Evolutionary conservation across 1,140 invertebrate species (phyloP).

Genomic region (Drosophila subpulchrella): DNA sequence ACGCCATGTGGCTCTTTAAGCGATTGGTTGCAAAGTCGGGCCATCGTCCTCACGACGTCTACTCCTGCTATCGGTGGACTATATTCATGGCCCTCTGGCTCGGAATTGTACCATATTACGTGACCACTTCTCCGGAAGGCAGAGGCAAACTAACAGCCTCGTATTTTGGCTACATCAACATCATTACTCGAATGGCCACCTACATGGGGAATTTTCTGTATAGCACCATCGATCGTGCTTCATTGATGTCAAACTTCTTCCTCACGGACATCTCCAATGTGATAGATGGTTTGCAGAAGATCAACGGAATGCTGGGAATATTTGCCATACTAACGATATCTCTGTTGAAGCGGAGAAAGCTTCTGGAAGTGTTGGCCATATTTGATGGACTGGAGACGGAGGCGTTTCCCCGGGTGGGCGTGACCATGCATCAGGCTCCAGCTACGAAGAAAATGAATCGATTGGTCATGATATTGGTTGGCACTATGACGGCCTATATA

Average conservation of each 20-base stretch:
- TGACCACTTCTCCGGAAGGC: conserved; percentile 14
- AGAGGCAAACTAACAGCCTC: conserved; percentile 13
- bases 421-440: conserved; percentile 42
- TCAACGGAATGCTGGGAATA: conserved; percentile 57
- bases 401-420: conserved; percentile 56
- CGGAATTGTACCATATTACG: conserved; percentile 60
- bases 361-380: conserved; percentile 26
- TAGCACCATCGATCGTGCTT: conserved; percentile 6
- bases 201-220: conserved; percentile 33
- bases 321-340: conserved; percentile 19
- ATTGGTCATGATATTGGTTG: conserved; percentile 10
- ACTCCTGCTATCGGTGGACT: conserved; percentile 51
- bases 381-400: conserved; percentile 38
- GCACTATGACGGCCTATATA: conserved; percentile 18
- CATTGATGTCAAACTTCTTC: conserved; percentile 35
- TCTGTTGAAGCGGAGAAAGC: conserved; percentile 22
- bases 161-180: conserved; percentile 34
- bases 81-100: conserved; percentile 38
- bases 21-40: conserved; percentile 24
- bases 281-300: conserved; percentile 53
- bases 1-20: conserved; percentile 62
- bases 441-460: conserved; percentile 37
- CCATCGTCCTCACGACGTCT: conserved; percentile 41
- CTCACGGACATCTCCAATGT: conserved; percentile 39
- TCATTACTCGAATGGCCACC: conserved; percentile 34